These are phyloP conservation scores for Heliconius ethilla DNA, from an alignment of 2,888 invertebrate genomes.

Conservation along the genomic window DNA sequence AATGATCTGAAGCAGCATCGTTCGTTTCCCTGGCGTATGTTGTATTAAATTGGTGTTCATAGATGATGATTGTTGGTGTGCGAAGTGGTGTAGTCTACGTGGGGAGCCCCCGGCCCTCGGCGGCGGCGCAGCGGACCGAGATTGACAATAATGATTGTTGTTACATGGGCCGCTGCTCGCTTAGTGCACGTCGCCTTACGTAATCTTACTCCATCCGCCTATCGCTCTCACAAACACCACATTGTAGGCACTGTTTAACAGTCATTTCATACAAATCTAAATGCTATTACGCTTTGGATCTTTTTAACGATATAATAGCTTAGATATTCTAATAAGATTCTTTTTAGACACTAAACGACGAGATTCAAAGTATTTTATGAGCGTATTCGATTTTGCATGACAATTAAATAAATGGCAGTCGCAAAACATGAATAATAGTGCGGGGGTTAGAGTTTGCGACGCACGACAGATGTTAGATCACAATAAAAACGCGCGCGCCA, in stretches of 20 bases:
- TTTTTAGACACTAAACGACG: conserved; percentile 1
- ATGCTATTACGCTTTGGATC: background rate
- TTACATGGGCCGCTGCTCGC: conserved; percentile 64
- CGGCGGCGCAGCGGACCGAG: conserved; percentile 43
- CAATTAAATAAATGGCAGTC: conserved; percentile 36
- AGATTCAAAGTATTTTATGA: background rate
- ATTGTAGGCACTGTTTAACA: background rate
- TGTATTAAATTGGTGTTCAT: conserved; percentile 27
- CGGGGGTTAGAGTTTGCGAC: conserved; percentile 55
- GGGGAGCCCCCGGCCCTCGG: conserved; percentile 30
- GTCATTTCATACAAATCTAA: background rate
- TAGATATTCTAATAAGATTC: conserved; percentile 8
- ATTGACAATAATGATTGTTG: conserved; percentile 61
- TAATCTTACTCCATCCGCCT: conserved; percentile 57
- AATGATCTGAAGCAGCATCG: conserved; percentile 26
- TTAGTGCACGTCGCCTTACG: conserved; percentile 61
- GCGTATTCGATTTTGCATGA: conserved; percentile 8
- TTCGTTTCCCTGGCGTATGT: conserved; percentile 23
- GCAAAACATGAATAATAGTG: conserved; percentile 40
- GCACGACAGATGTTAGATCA: conserved; percentile 80
- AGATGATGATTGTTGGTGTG: conserved; percentile 20
- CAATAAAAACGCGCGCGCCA: conserved; percentile 80
- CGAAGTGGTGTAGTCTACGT: conserved; percentile 24
- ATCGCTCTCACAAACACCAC: conserved; percentile 16
- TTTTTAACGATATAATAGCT: background rate